These are phyloP conservation scores for Lagodon rhomboides DNA, from an alignment of 2,797 vertebrate genomes.

Conservation along the genomic window DNA sequence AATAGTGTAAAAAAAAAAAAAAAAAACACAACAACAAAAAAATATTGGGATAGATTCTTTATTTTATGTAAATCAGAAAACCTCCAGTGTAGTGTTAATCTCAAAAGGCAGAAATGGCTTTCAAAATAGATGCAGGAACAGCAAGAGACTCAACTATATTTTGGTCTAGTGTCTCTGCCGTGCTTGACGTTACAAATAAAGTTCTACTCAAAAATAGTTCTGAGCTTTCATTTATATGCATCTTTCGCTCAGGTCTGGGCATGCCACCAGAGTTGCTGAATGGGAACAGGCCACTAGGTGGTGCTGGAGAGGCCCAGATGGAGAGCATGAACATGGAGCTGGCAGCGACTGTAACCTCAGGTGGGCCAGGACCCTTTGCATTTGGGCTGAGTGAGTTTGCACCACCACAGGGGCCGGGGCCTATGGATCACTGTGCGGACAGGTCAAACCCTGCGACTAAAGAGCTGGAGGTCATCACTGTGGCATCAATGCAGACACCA, in stretches of 20 bases:
- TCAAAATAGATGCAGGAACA: neutral
- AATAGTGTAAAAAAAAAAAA: neutral
- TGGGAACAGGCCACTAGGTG: slow-evolving; percentile 75
- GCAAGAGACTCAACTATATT: neutral
- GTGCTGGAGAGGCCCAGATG: slow-evolving; percentile 86
- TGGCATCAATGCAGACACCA: slow-evolving; percentile 97
- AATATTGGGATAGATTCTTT: neutral
- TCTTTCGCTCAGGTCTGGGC: slow-evolving; percentile 68
- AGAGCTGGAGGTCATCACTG: slow-evolving; percentile 96
- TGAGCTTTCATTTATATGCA: neutral
- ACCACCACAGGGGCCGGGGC: slow-evolving; percentile 71
- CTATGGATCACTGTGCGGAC: slow-evolving; percentile 85
- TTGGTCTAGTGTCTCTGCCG: neutral
- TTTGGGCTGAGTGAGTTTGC: slow-evolving; percentile 90
- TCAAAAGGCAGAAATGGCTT: neutral
- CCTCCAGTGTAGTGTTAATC: neutral
- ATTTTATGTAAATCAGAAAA: neutral
- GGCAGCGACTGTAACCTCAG: slow-evolving; percentile 90
- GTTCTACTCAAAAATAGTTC: neutral
- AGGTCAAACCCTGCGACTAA: slow-evolving; percentile 87
- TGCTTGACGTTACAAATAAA: neutral
- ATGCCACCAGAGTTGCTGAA: slow-evolving; percentile 80
- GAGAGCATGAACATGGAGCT: slow-evolving; percentile 92
- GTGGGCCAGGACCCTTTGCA: slow-evolving; percentile 96
- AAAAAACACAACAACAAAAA: no score